Evolutionary conservation across 2,113 vertebrate genomes (phyloP).

Genomic region (Cavia aperea): DNA sequence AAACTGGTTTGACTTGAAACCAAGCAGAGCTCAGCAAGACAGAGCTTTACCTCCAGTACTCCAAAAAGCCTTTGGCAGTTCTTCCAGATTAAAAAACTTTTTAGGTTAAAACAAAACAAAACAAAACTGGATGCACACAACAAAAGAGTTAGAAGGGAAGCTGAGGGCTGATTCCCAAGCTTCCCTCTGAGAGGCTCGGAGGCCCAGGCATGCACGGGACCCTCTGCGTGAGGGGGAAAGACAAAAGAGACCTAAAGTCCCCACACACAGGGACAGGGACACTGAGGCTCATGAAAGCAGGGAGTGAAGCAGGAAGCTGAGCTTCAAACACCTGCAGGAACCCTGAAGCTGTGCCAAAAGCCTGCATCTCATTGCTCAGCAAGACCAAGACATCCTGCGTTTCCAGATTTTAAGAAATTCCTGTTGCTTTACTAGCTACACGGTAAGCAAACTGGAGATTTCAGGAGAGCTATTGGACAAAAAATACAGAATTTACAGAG

Average conservation of each 20-base stretch:
- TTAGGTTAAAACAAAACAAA: too few species aligned
- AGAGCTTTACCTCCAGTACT: fast-evolving
- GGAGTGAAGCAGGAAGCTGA: neutral
- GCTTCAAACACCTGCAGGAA: neutral
- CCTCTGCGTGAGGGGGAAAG: fast-evolving
- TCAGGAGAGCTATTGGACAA: neutral
- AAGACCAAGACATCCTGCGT: neutral
- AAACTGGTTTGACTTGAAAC: neutral
- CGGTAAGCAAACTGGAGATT: neutral
- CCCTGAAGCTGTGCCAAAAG: too few species aligned
- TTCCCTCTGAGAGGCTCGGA: neutral
- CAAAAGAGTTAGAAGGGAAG: neutral
- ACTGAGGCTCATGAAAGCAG: neutral
- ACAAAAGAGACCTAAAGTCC: too few species aligned
- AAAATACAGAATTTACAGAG: neutral
- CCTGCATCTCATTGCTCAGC: fast-evolving
- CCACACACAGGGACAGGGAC: too few species aligned
- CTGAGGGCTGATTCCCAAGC: neutral
- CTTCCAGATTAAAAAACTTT: too few species aligned
- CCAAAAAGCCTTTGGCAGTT: neutral
- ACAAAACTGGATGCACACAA: neutral
- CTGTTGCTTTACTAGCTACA: neutral
- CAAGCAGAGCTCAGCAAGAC: neutral
- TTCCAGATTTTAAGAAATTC: neutral
- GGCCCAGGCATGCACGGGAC: fast-evolving